Evolutionary conservation across 2,888 invertebrate genomes (phyloP).

Genomic region (Crematogaster levior): DNA sequence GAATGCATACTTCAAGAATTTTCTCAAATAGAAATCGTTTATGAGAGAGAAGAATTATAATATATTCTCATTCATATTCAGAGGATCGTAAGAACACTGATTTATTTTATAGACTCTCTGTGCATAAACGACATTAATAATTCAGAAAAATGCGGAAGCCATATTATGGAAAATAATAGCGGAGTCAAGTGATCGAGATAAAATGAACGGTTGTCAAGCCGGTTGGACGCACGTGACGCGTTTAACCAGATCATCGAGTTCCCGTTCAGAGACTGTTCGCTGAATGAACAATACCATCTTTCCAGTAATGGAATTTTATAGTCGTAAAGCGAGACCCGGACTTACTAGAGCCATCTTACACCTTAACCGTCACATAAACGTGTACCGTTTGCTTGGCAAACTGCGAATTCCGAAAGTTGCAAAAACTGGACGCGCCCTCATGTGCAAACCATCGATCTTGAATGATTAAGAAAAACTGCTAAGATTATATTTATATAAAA

Average conservation of each 20-base stretch:
- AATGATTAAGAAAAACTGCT: background rate
- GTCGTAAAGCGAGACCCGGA: constrained; percentile 46
- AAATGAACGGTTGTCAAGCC: constrained; percentile 44
- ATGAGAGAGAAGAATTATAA: background rate
- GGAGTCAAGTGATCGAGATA: constrained; percentile 47
- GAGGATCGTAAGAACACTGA: background rate
- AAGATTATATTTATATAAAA: background rate
- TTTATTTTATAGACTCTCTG: background rate
- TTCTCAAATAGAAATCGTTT: background rate
- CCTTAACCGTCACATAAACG: constrained; percentile 19
- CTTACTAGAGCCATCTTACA: constrained; percentile 16
- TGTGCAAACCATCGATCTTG: background rate
- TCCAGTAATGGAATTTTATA: constrained; percentile 53
- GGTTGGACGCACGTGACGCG: constrained; percentile 20
- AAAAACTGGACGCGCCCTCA: background rate
- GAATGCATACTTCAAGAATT: no score
- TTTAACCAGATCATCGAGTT: constrained; percentile 41
- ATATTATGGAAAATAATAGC: constrained; percentile 9
- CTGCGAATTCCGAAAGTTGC: constrained; percentile 21
- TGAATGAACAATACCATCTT: constrained; percentile 52
- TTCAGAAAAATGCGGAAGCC: background rate
- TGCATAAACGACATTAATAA: background rate
- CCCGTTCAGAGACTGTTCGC: constrained; percentile 32
- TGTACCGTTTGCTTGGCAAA: constrained; percentile 24
- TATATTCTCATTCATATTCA: background rate